Base-by-base conservation (phyloP, 2,797 vertebrate genomes). In the Gambusia yucatana region DNA sequence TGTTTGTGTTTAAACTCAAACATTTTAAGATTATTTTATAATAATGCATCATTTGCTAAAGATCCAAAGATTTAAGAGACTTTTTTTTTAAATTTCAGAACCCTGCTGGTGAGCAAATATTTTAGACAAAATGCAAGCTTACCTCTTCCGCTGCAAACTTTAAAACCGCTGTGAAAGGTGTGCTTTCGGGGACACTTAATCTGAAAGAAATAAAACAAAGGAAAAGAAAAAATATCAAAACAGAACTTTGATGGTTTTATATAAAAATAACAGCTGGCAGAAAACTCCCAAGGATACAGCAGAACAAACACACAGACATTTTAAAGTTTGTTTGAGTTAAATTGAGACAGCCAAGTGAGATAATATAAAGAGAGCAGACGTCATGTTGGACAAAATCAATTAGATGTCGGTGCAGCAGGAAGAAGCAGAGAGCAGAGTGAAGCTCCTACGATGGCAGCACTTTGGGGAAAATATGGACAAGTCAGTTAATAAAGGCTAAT, bases 141-240 rank as follows among this genome's bases (percentile, higher is more conserved):
- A 99, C 98, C 96, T 99, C 98, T 93, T 99, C 98, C 25, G 98
- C 98, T 72, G 98, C 98, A 94, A 99, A 99, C 94, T 99, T 99
- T 87, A 99, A 93, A 82, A 99, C 98, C 0, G 98, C 98, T 69
- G 97, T 99, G 92, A 99, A 99, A 0, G 98, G 98, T 0, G 98
- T 99, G 87, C 93, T 97, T 84, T 99, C 98, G 25, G 98, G 98
- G 74, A 99, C 98, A 72, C 97, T 98, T 81, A 99, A 94, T 80
- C 98, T 99, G 94, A 72, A 78, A 76, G 73, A 5, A 79, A 20
- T 14, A 43, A 4, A 48, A 44, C 20, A 55, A 73, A 73, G 47
- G 1, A 10, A 76, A 25, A 3, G 9, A 3, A 50, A 52, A 9
- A 25, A 25, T 2, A 22, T 8, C 22, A 52, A 46, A 48, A 48